Conservation (phyloP, 2,113 vertebrate genomes). For the Noturus placidus region DNA sequence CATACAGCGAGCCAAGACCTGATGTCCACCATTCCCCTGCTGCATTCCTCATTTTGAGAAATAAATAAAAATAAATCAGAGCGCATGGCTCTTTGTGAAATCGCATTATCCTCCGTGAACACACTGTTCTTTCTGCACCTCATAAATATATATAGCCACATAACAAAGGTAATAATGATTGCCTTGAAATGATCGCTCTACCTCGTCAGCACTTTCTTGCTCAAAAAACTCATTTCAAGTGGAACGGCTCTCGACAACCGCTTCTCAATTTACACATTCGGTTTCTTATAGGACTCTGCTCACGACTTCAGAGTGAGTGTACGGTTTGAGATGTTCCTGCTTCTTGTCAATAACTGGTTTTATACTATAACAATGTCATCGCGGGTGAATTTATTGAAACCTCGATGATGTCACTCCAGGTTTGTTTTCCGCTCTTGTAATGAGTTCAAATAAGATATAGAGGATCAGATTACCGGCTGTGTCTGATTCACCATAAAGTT, state of each 20-base stretch:
- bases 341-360: neutral
- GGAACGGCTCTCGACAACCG: neutral
- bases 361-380: neutral
- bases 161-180: constrained; percentile 36
- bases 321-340: neutral
- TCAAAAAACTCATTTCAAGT: constrained; percentile 19
- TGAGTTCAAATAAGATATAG: neutral
- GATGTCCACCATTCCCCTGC: neutral
- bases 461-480: neutral
- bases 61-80: constrained; percentile 35
- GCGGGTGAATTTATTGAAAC: neutral
- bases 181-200: constrained; percentile 3
- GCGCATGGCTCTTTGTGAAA: neutral
- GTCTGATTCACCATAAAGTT: neutral
- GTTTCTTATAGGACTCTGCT: neutral
- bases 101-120: constrained; percentile 17
- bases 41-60: constrained; percentile 15
- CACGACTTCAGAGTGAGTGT: neutral
- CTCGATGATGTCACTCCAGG: neutral
- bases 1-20: neutral
- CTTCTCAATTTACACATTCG: constrained; percentile 8
- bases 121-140: constrained; percentile 7
- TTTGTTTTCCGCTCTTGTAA: neutral
- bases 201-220: constrained; percentile 29
- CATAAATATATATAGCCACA: constrained; percentile 36